phyloP scores from a whole-genome alignment of 2,888 invertebrate species.

The Serrognathus titanus region DNA sequence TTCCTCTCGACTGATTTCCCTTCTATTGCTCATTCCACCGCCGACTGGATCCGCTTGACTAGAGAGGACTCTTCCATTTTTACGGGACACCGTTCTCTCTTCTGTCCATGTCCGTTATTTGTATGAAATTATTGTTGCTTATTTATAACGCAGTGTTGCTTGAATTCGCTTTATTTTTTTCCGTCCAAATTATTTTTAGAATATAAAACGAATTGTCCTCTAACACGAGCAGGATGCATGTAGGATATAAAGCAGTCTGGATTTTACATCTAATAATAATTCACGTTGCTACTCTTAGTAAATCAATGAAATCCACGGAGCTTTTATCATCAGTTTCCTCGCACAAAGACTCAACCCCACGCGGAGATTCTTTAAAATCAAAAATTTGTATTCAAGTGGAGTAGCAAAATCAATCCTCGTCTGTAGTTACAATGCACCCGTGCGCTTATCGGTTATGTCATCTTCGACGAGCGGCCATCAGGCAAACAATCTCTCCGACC shows the following conservation, averaged over 20 bases:
- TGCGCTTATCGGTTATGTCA: slow-evolving; percentile 27
- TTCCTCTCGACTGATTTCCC: slow-evolving; percentile 38
- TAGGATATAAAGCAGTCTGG: no score
- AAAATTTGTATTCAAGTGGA: slow-evolving; percentile 20
- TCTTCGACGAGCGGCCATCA: slow-evolving; percentile 23
- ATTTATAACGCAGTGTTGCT: no score
- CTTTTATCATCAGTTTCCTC: background rate
- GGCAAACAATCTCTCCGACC: slow-evolving; percentile 14
- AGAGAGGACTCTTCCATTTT: slow-evolving; percentile 11
- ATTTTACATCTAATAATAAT: no score
- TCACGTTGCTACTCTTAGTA: no score
- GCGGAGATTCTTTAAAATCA: background rate
- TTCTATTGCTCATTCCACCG: slow-evolving; percentile 13
- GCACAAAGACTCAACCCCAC: background rate
- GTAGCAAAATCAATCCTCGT: slow-evolving; percentile 26
- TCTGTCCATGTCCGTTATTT: no score
- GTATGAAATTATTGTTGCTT: no score
- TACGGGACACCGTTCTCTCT: slow-evolving; percentile 8
- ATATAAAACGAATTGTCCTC: no score
- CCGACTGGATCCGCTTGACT: slow-evolving; percentile 20
- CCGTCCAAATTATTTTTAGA: no score
- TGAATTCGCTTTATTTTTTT: no score
- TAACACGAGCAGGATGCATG: no score
- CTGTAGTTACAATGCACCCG: slow-evolving; percentile 16
- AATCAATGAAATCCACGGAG: no score